These are phyloP conservation scores for Turdus rufiventris DNA, from an alignment of 2,113 vertebrate species.

Conservation along the genomic window DNA sequence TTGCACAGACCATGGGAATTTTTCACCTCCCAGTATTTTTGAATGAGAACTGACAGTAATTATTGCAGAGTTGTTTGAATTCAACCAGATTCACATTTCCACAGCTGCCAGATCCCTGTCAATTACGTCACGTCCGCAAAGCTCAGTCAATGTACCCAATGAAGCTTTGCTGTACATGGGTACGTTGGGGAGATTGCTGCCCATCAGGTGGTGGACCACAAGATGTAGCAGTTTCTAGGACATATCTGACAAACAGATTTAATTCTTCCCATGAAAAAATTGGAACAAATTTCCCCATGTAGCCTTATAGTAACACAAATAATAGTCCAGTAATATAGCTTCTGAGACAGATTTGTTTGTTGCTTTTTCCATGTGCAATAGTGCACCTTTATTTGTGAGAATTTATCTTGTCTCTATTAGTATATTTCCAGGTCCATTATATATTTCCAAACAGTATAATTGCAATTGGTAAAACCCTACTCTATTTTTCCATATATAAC, in stretches of 20 bases:
- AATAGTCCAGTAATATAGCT: not conserved
- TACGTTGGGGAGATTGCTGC: not conserved
- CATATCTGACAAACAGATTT: not conserved
- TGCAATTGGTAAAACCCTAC: not conserved
- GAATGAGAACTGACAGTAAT: not conserved
- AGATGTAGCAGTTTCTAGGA: not conserved
- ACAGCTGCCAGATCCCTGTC: not conserved
- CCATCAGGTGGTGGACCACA: not conserved
- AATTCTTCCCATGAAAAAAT: not conserved
- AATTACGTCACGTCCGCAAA: fast-evolving
- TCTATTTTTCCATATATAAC: not conserved
- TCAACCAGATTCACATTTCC: not conserved
- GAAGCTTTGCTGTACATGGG: not conserved
- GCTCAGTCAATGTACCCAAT: not conserved
- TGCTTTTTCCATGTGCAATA: not conserved
- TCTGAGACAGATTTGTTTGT: not conserved
- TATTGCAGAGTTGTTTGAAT: not conserved
- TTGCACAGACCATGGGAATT: not conserved
- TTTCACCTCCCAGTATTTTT: not conserved
- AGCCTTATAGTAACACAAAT: not conserved
- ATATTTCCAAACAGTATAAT: not conserved
- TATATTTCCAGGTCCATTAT: not conserved
- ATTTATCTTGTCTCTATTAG: not conserved
- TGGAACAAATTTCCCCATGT: not conserved
- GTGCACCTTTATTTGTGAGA: not conserved